Conservation (phyloP, 2,113 vertebrate genomes). For the Paracanthobrama guichenoti region DNA sequence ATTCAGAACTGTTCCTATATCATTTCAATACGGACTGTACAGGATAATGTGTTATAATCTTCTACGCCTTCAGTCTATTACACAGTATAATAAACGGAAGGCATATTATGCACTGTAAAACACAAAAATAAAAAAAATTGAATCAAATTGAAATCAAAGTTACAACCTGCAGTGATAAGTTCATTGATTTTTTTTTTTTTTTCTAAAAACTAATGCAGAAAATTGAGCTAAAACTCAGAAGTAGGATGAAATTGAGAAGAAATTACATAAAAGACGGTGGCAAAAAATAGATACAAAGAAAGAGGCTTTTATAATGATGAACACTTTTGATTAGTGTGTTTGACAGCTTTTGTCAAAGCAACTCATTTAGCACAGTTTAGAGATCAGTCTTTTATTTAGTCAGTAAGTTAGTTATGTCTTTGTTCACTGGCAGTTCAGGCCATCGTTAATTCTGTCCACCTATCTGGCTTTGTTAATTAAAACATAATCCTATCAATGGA, state of each 20-base stretch:
- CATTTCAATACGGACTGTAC: background rate
- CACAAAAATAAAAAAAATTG: background rate
- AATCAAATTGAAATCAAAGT: background rate
- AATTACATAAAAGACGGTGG: too few relatives aligned
- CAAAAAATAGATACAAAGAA: background rate
- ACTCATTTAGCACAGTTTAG: background rate
- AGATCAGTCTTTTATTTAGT: constrained; percentile 11
- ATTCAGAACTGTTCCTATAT: background rate
- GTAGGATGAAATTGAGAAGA: background rate
- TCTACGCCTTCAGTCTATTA: too few relatives aligned
- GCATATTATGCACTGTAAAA: background rate
- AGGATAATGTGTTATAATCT: too few relatives aligned
- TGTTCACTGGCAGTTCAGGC: constrained; percentile 6
- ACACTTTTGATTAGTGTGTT: background rate
- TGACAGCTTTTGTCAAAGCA: constrained; percentile 2
- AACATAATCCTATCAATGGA: constrained; percentile 29
- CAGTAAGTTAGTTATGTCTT: constrained; percentile 10
- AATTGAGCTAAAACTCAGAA: background rate
- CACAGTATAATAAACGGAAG: background rate
- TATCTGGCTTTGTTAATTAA: constrained; percentile 33
- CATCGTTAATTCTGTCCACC: constrained; percentile 16
- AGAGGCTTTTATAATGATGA: background rate
- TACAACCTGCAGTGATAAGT: background rate
- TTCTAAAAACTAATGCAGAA: background rate
- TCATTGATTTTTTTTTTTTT: background rate